A percentile compares a stretch with the other conserved stretches of the same genome.
Conservation (phyloP, 1,140 invertebrate species). For the Acromyrmex charruanus region DNA sequence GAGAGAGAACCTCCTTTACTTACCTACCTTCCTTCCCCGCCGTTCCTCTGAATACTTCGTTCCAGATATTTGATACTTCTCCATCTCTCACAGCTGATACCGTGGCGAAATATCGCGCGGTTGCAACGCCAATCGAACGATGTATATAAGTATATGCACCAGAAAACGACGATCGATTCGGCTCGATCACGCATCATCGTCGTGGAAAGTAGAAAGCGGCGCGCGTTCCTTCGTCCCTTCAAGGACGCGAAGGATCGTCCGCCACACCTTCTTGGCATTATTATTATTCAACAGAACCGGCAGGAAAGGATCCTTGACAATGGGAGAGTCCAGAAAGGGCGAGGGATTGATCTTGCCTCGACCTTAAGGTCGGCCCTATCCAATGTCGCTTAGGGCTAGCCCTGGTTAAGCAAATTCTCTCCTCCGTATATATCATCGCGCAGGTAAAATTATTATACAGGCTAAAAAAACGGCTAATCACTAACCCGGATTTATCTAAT, state of each 20-base stretch:
- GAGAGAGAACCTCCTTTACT: neutral
- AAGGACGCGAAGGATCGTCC: slow-evolving; percentile 64
- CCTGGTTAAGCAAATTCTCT: neutral
- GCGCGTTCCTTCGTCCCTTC: slow-evolving; percentile 41
- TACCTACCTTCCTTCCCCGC: neutral
- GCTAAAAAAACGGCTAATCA: neutral
- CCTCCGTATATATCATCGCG: neutral
- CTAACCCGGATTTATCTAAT: neutral
- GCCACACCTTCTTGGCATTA: slow-evolving; percentile 3
- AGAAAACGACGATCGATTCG: neutral
- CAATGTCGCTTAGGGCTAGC: neutral
- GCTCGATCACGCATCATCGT: neutral
- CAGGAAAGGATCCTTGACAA: slow-evolving; percentile 51
- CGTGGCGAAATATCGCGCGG: slow-evolving; percentile 65
- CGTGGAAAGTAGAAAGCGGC: neutral
- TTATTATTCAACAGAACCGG: slow-evolving; percentile 38
- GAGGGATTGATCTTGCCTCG: slow-evolving; percentile 28
- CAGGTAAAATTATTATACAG: slow-evolving; percentile 3
- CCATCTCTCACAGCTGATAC: slow-evolving; percentile 1
- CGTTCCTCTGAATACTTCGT: slow-evolving; percentile 28
- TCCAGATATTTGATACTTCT: slow-evolving; percentile 71
- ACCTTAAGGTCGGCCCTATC: neutral
- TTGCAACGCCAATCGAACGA: slow-evolving; percentile 31
- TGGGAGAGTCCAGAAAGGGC: slow-evolving; percentile 28
- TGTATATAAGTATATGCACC: neutral